Evolutionary conservation across 2,888 invertebrate species (phyloP).

Genomic region (Falcaria lacertinaria): DNA sequence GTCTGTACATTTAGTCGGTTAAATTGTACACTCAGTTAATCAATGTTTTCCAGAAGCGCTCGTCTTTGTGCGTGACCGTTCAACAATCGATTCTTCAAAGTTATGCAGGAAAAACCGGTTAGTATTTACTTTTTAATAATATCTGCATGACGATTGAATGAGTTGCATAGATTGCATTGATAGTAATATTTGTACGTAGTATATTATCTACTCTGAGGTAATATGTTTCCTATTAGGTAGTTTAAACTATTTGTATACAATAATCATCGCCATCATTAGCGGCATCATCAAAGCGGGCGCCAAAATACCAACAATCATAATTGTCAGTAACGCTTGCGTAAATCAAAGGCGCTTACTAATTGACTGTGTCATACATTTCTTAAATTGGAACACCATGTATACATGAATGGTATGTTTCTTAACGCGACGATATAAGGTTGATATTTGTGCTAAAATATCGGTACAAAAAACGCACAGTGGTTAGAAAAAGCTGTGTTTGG

Average conservation of each 20-base stretch:
- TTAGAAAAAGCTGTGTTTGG: constrained; percentile 30
- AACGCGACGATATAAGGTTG: constrained; percentile 18
- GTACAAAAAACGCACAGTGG: constrained; percentile 30
- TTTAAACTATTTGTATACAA: not conserved
- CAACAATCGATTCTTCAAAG: too few relatives aligned
- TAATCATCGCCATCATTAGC: constrained; percentile 26
- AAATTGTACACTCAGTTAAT: too few relatives aligned
- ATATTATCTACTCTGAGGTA: not conserved
- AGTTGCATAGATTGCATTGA: too few relatives aligned
- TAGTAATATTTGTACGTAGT: too few relatives aligned
- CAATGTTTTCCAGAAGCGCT: too few relatives aligned
- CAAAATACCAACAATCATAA: constrained; percentile 42
- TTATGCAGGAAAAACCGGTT: too few relatives aligned
- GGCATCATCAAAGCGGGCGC: constrained; percentile 52
- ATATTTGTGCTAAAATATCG: constrained; percentile 28
- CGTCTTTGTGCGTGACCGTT: too few relatives aligned
- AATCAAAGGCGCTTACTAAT: constrained; percentile 67
- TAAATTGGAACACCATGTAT: constrained; percentile 21
- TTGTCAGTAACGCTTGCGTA: constrained; percentile 37
- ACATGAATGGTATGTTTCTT: constrained; percentile 9
- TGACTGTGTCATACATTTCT: constrained; percentile 17
- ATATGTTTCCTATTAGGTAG: not conserved
- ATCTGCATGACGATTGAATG: too few relatives aligned
- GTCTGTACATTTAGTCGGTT: too few relatives aligned
- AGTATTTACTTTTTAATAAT: too few relatives aligned